Conservation (phyloP, 2,797 vertebrate species). For the Champsocephalus esox region DNA sequence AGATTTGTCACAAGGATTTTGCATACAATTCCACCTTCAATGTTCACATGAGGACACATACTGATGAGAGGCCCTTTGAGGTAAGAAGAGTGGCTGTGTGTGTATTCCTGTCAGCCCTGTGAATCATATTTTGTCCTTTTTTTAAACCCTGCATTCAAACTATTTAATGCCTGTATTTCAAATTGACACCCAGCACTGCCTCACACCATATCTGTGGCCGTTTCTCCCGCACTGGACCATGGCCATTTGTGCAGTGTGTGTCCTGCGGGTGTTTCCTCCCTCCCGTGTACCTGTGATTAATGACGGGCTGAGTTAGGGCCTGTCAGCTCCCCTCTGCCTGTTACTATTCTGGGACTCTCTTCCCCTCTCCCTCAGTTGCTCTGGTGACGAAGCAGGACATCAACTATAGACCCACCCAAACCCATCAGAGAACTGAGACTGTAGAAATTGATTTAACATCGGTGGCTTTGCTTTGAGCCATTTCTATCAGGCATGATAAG, state of each 20-base stretch:
- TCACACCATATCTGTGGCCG: constrained; percentile 31
- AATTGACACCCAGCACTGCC: constrained; percentile 32
- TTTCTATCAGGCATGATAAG: constrained; percentile 35
- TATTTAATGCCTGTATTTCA: constrained; percentile 36
- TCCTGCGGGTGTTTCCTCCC: constrained; percentile 77
- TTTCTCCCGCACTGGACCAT: constrained; percentile 45
- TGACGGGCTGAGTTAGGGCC: constrained; percentile 79
- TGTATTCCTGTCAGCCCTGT: constrained; percentile 23
- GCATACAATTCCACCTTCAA: constrained; percentile 86
- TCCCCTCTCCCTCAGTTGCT: constrained; percentile 57
- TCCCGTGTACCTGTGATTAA: constrained; percentile 84
- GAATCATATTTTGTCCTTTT: constrained; percentile 11
- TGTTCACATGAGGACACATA: constrained; percentile 88
- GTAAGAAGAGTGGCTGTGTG: constrained; percentile 59
- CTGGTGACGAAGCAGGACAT: constrained; percentile 74
- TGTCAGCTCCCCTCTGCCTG: constrained; percentile 75
- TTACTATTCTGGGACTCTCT: constrained; percentile 79
- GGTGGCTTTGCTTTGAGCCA: constrained; percentile 54
- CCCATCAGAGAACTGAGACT: constrained; percentile 53
- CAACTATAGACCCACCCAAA: constrained; percentile 66
- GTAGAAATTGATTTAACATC: constrained; percentile 65
- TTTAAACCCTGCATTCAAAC: constrained; percentile 28
- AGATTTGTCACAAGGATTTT: constrained; percentile 85
- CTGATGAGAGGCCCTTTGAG: constrained; percentile 87
- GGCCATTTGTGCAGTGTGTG: constrained; percentile 69